A percentile compares a stretch with the other conserved stretches of the same genome.
Conservation (phyloP, 2,113 vertebrate genomes). For the Oxyruncus cristatus region DNA sequence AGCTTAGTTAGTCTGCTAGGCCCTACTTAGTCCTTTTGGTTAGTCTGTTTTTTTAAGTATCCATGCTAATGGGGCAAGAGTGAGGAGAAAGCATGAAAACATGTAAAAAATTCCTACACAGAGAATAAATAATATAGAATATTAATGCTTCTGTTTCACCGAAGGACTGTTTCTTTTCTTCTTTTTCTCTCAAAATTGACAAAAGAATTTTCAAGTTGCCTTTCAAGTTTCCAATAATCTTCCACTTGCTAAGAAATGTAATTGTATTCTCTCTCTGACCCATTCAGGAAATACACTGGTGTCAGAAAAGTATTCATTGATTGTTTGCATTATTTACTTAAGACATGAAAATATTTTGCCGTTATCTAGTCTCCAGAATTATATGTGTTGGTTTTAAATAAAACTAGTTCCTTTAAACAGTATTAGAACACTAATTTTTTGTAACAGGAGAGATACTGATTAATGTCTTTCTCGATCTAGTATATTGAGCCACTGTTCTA, state of each 20-base stretch:
- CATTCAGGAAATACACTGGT: neutral
- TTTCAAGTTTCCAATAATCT: neutral
- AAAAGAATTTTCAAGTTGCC: neutral
- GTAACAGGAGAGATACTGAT: neutral
- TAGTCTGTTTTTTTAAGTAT: neutral
- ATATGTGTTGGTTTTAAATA: neutral
- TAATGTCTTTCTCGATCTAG: rapidly evolving
- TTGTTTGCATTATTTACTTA: neutral
- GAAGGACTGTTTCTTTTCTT: neutral
- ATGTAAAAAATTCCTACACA: neutral
- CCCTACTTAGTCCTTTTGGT: neutral
- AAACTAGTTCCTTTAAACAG: neutral
- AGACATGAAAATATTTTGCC: neutral
- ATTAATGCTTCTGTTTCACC: neutral
- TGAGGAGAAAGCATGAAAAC: neutral
- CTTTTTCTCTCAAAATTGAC: neutral
- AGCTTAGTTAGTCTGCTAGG: too few species aligned
- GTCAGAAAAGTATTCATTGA: neutral
- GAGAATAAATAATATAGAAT: neutral
- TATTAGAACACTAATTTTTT: neutral
- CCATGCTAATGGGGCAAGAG: rapidly evolving
- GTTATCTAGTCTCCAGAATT: neutral
- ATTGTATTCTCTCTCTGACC: neutral
- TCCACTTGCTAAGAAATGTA: neutral
- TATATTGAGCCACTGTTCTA: neutral